These are phyloP conservation scores for Balanococcus diminutus DNA, from an alignment of 2,888 invertebrate species.

Conservation along the genomic window DNA sequence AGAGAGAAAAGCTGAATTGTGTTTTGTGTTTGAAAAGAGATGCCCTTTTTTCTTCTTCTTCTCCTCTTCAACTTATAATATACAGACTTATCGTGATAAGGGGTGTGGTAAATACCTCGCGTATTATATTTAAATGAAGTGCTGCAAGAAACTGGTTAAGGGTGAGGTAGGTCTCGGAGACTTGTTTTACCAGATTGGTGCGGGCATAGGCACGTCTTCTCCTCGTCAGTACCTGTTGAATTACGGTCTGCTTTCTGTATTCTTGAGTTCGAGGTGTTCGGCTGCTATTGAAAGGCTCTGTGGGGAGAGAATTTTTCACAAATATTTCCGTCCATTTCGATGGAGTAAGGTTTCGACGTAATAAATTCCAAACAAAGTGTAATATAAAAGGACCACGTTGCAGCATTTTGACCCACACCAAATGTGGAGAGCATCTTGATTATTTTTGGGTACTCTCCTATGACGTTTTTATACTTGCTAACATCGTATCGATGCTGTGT, in stretches of 20 bases:
- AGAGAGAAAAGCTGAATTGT: not conserved
- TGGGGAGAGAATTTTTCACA: not conserved
- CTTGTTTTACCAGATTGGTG: conserved; percentile 14
- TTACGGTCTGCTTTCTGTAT: not conserved
- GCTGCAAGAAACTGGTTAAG: not conserved
- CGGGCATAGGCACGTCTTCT: not conserved
- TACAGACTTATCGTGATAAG: not conserved
- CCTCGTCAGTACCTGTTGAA: not conserved
- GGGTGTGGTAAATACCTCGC: not conserved
- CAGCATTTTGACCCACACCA: not conserved
- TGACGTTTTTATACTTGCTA: not conserved
- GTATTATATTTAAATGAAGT: conserved; percentile 15
- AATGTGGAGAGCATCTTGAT: not conserved
- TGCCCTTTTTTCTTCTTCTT: not conserved
- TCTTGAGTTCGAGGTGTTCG: not conserved
- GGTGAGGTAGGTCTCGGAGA: conserved; percentile 26
- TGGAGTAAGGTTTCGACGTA: not conserved
- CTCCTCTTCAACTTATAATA: not conserved
- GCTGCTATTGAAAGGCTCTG: not conserved
- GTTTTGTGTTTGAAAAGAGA: not conserved
- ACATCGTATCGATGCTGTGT: not conserved
- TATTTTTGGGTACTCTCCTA: not conserved
- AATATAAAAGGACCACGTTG: not conserved
- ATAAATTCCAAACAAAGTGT: not conserved
- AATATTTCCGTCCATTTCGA: not conserved